phyloP scores from a whole-genome alignment of 2,888 invertebrate species.

The Troglohyphantes excavatus region DNA sequence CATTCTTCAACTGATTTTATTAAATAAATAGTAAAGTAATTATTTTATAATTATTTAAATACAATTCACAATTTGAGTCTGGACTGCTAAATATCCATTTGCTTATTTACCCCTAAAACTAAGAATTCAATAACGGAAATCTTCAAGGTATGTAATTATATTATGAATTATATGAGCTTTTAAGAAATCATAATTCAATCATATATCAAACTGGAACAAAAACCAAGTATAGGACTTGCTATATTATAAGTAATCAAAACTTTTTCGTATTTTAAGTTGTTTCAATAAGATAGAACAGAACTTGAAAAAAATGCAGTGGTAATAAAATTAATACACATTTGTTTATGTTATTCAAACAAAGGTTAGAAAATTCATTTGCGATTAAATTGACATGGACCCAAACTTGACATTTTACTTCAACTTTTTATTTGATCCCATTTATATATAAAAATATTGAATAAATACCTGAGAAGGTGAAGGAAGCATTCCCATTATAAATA shows the following conservation, averaged over 20 bases:
- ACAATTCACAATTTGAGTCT: too few species aligned
- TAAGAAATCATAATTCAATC: not conserved
- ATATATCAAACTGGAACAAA: not conserved
- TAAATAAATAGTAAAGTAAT: too few species aligned
- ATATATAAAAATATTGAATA: not conserved
- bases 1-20: too few species aligned
- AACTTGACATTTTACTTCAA: constrained; percentile 22
- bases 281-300: too few species aligned
- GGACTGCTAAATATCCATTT: too few species aligned
- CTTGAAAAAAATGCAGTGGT: not conserved
- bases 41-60: too few species aligned
- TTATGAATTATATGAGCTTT: not conserved
- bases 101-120: too few species aligned
- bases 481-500: constrained; percentile 75
- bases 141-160: too few species aligned
- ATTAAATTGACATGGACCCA: constrained; percentile 3
- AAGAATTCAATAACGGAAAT: too few species aligned
- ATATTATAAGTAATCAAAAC: not conserved
- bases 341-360: not conserved
- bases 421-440: not conserved
- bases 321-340: not conserved
- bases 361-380: not conserved
- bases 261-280: not conserved
- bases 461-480: constrained; percentile 76
- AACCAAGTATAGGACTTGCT: not conserved